These are phyloP conservation scores for Lytechinus pictus DNA, from an alignment of 35 echinoderm and acorn worm genomes.

Conservation along the genomic window DNA sequence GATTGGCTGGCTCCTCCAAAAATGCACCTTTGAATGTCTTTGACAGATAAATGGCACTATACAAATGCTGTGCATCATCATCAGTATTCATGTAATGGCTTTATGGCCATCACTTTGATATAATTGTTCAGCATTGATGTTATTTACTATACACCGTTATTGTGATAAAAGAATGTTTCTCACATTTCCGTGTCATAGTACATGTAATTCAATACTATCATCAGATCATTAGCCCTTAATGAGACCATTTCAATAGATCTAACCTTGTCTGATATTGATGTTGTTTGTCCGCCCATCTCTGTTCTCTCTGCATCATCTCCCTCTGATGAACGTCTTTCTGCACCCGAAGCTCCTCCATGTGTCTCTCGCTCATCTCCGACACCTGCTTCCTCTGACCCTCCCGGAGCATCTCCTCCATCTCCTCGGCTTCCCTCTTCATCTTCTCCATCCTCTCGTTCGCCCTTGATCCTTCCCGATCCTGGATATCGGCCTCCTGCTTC, in stretches of 20 bases:
- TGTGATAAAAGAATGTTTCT: no score
- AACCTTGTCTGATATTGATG: constrained; percentile 71
- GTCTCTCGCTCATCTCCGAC: constrained; percentile 38
- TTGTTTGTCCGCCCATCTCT: constrained; percentile 36
- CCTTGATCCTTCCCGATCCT: constrained; percentile 41
- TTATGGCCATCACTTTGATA: no score
- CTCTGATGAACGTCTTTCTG: constrained; percentile 45
- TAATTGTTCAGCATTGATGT: no score
- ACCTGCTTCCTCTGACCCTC: constrained; percentile 68
- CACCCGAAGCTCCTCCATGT: constrained; percentile 56
- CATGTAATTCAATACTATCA: no score
- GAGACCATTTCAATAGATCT: background rate
- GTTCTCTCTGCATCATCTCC: constrained; percentile 66
- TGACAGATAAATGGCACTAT: no score
- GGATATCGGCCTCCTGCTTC: constrained; percentile 58
- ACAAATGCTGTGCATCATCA: no score
- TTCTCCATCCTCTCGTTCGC: constrained; percentile 33
- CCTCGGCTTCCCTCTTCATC: constrained; percentile 39
- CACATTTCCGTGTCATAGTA: no score
- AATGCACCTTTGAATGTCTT: no score
- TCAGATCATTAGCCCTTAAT: no score
- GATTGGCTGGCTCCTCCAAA: no score
- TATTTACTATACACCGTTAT: no score
- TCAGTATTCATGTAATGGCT: no score
- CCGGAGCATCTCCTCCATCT: constrained; percentile 43